Evolutionary conservation across 2,113 vertebrate genomes (phyloP), one percentile per base, ranked within the genome.

Genomic region (Fulica atra): DNA sequence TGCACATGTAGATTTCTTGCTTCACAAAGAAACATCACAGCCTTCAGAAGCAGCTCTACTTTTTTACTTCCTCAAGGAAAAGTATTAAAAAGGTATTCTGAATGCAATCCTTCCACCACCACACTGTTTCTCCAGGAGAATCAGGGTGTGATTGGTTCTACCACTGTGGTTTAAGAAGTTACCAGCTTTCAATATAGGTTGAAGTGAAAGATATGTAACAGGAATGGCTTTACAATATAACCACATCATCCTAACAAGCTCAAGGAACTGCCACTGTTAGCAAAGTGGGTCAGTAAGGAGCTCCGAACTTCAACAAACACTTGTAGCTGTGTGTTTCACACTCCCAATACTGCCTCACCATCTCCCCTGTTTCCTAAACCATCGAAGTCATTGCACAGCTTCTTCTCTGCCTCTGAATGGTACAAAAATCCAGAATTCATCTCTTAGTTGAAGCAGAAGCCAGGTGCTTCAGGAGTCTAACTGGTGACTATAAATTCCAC

Each of bases 321-420:
- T 38, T 44, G 23, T 6, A 35, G 19, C 6, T 42, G 16, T 13
- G 24, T 63, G 31, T 8, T 85, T 46, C 4, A 4, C 23, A 33
- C 46, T 59, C 16, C 28, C 13, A 57, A 28, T 7, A 31, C 7
- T 11, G 23, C 21, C 13, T 74, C 16, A 56, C 10, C 12, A 42
- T 24, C 23, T 25, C 44, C 24, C 12, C 44, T 15, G n/a, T 31
- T 44, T 12, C 23, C 56, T 36, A 90, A 72, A 40, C 7, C 31
- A 57, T 0, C 3, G 35, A 80, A 54, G 10, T 17, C 24, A 42
- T 0, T 23, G 54, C 1, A 50, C 5, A 15, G 2, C 4, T 92
- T 61, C 69, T 70, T 13, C 31, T 57, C 38, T 61, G 14, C 26
- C 11, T 77, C 31, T 54, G 25, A 19, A 61, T 8, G 6, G 13